These are phyloP conservation scores for Etheostoma nigrum DNA, from an alignment of 2,797 vertebrate species.

Conservation along the genomic window DNA sequence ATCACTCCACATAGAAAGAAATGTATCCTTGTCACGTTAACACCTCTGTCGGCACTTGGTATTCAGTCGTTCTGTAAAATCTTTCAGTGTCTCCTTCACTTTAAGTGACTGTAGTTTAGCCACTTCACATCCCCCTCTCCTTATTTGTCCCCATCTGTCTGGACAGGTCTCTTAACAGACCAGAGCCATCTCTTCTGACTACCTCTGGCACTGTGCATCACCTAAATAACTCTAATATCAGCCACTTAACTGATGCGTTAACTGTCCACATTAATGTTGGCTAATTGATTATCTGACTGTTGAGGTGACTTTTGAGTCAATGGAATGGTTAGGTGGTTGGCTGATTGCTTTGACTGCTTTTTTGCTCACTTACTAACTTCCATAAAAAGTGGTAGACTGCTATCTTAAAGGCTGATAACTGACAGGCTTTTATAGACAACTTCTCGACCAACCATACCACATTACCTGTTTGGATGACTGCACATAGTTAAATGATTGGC, in stretches of 20 bases:
- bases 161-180: slow-evolving; percentile 38
- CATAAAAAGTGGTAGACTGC: not conserved
- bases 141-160: slow-evolving; percentile 61
- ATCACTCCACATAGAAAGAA: slow-evolving; percentile 23
- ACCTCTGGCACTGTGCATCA: slow-evolving; percentile 61
- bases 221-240: slow-evolving; percentile 75
- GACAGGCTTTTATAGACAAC: slow-evolving; percentile 31
- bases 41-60: slow-evolving; percentile 46
- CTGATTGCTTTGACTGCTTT: slow-evolving; percentile 29
- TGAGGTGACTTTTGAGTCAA: slow-evolving; percentile 21
- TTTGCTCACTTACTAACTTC: slow-evolving; percentile 17
- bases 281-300: slow-evolving; percentile 46
- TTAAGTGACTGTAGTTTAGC: slow-evolving; percentile 44
- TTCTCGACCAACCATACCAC: slow-evolving; percentile 21
- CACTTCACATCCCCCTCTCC: slow-evolving; percentile 39
- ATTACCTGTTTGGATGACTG: slow-evolving; percentile 21
- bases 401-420: slow-evolving; percentile 22
- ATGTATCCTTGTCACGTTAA: slow-evolving; percentile 50
- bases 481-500: slow-evolving; percentile 37
- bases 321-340: slow-evolving; percentile 24
- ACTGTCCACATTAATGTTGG: slow-evolving; percentile 38
- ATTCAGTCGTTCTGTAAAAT: slow-evolving; percentile 62
- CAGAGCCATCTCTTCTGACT: slow-evolving; percentile 55
- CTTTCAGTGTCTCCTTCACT: slow-evolving; percentile 41
- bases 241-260: slow-evolving; percentile 30